These are phyloP conservation scores for Rissa tridactyla DNA, from an alignment of 2,113 vertebrate species.

Conservation along the genomic window DNA sequence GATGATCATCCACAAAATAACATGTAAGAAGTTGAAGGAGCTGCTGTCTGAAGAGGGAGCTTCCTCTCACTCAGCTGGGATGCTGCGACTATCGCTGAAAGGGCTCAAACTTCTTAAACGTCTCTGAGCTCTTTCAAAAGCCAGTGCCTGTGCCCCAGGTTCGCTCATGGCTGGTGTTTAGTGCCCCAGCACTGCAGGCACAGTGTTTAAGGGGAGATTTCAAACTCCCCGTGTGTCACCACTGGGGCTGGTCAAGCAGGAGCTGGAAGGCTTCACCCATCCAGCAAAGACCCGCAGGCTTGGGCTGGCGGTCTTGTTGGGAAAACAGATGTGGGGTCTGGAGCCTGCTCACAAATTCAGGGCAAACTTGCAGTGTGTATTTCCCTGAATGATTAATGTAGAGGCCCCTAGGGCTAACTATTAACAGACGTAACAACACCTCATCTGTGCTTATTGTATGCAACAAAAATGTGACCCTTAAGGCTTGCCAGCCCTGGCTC, in stretches of 20 bases:
- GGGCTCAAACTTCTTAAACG: neutral
- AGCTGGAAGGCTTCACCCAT: neutral
- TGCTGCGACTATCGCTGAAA: fast-evolving
- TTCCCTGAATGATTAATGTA: neutral
- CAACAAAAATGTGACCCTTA: neutral
- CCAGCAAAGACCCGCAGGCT: neutral
- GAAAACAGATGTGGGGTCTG: neutral
- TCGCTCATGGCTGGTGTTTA: fast-evolving
- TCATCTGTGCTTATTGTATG: neutral
- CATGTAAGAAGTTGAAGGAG: neutral
- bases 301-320: neutral
- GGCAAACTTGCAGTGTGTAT: neutral
- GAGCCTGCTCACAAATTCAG: neutral
- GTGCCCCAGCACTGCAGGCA: neutral
- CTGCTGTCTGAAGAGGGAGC: neutral
- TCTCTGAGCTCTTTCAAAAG: neutral
- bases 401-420: neutral
- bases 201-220: neutral
- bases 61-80: neutral
- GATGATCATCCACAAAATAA: neutral
- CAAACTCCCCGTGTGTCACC: neutral
- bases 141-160: neutral
- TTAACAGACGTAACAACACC: neutral
- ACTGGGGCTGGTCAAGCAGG: neutral
- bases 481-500: neutral